Evolutionary conservation across 2,113 vertebrate genomes (phyloP).

Genomic region (Crotalus horridus): DNA sequence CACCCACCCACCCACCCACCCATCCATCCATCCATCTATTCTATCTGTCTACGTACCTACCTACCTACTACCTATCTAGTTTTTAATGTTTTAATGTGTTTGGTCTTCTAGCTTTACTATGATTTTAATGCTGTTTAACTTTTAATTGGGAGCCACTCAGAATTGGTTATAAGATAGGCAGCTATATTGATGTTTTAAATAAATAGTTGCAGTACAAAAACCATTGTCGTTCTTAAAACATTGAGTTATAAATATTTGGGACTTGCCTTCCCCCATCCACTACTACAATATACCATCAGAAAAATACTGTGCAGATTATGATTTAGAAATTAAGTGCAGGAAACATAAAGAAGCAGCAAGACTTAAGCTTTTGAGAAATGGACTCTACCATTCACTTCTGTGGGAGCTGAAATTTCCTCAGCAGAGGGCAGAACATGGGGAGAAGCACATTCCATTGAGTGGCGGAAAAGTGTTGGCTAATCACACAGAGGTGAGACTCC

Average conservation of each 20-base stretch:
- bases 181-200: background rate
- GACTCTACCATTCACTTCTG: background rate
- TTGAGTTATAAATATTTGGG: background rate
- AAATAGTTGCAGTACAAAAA: background rate
- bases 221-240: background rate
- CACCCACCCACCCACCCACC: fast-evolving
- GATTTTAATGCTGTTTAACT: background rate
- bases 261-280: background rate
- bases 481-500: background rate
- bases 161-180: background rate
- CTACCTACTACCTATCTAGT: too few relatives aligned
- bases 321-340: background rate
- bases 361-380: background rate
- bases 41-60: too few relatives aligned
- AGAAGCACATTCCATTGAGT: background rate
- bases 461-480: background rate
- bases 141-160: background rate
- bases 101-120: background rate
- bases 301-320: background rate
- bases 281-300: background rate
- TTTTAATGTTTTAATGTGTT: background rate
- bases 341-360: background rate
- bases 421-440: background rate
- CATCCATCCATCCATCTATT: too few relatives aligned
- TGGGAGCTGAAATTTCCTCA: background rate